Evolutionary conservation across 2,888 invertebrate species (phyloP).

Genomic region (Limnephilus auricula): DNA sequence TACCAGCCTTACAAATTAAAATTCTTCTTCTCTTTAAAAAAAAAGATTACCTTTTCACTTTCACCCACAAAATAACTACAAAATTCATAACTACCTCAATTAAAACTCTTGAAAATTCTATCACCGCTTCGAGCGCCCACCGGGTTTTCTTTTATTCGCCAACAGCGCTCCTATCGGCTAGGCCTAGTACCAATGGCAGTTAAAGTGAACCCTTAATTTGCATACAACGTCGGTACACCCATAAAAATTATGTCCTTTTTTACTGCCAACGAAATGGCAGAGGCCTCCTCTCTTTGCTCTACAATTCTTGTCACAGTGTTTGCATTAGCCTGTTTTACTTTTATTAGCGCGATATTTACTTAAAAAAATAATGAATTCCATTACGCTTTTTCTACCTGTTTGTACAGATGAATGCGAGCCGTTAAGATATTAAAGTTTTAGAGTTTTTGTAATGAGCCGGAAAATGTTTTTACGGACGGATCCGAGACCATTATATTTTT

Average conservation of each 20-base stretch:
- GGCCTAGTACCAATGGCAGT: slow-evolving; percentile 48
- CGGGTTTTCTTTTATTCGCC: slow-evolving; percentile 21
- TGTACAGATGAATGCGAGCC: slow-evolving; percentile 20
- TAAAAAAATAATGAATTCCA: slow-evolving; percentile 38
- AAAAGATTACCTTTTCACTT: neutral
- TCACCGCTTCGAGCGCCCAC: neutral
- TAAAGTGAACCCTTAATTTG: slow-evolving; percentile 64
- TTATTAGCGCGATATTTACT: slow-evolving; percentile 49
- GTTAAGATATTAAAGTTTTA: slow-evolving; percentile 19
- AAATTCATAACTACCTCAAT: slow-evolving; percentile 12
- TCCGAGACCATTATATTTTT: neutral
- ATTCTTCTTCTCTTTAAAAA: neutral
- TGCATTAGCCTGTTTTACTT: slow-evolving; percentile 48
- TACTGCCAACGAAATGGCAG: slow-evolving; percentile 57
- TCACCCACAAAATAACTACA: neutral
- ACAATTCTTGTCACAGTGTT: slow-evolving; percentile 30
- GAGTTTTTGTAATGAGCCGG: neutral
- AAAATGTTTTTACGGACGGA: neutral
- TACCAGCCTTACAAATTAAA: too few relatives aligned
- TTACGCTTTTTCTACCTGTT: slow-evolving; percentile 26
- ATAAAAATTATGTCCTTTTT: slow-evolving; percentile 65
- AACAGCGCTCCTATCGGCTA: slow-evolving; percentile 24
- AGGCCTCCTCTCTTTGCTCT: slow-evolving; percentile 13
- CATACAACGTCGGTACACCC: slow-evolving; percentile 63
- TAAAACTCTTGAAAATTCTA: slow-evolving; percentile 15